Percentiles rank a stretch among this genome's conserved stretches.
Conservation (phyloP, 1,140 invertebrate genomes). For the Metopolophium dirhodum region DNA sequence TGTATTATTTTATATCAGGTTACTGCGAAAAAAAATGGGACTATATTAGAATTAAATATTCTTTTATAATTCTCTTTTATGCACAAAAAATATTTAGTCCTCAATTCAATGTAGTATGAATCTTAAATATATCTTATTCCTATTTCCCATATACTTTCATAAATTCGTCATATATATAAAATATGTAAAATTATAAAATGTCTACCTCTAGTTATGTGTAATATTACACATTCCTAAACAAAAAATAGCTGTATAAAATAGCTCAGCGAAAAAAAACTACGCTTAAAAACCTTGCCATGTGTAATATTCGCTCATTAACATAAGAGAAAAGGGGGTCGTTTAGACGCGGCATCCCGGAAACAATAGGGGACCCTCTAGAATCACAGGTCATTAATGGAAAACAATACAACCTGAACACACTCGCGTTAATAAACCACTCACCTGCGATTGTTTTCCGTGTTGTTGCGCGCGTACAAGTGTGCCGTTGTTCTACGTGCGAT, state of each 20-base stretch:
- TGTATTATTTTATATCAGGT: too few species aligned
- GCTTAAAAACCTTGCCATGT: neutral
- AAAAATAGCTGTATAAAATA: neutral
- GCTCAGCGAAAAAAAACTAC: neutral
- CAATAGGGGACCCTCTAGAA: slow-evolving; percentile 51
- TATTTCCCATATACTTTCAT: too few species aligned
- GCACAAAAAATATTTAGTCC: neutral
- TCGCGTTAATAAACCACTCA: slow-evolving; percentile 54
- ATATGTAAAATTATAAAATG: neutral
- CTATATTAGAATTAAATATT: neutral
- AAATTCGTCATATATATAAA: neutral
- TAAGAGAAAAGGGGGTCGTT: slow-evolving; percentile 47
- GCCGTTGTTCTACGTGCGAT: slow-evolving; percentile 36
- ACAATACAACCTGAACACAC: slow-evolving; percentile 54
- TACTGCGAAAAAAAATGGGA: neutral
- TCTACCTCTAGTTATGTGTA: neutral
- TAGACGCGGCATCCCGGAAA: slow-evolving; percentile 45
- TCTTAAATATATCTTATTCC: neutral
- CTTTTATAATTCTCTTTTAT: neutral
- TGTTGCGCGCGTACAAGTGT: slow-evolving; percentile 47
- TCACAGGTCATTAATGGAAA: slow-evolving; percentile 57
- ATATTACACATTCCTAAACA: neutral
- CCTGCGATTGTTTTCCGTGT: slow-evolving; percentile 50
- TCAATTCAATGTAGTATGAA: too few species aligned
- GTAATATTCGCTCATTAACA: slow-evolving; percentile 38